These are phyloP conservation scores for Agrotis puta DNA, from an alignment of 2,888 invertebrate genomes.

Conservation along the genomic window DNA sequence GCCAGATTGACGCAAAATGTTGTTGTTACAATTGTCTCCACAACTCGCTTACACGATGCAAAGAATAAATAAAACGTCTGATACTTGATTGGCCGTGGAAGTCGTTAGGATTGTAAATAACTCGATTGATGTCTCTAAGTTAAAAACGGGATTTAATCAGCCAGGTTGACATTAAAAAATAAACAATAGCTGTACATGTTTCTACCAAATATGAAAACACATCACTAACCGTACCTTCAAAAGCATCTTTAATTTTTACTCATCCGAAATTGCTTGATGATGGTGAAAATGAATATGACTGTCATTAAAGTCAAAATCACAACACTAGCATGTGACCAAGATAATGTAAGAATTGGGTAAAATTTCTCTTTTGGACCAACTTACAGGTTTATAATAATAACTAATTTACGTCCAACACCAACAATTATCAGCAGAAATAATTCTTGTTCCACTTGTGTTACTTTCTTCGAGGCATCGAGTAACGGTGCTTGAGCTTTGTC, in stretches of 20 bases:
- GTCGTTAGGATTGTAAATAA: not conserved
- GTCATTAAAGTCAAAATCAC: not conserved
- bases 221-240: too few relatives aligned
- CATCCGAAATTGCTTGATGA: not conserved
- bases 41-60: slow-evolving; percentile 28
- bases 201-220: too few relatives aligned
- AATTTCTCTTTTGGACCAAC: slow-evolving; percentile 50
- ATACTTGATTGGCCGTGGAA: not conserved
- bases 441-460: slow-evolving; percentile 85
- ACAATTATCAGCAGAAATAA: slow-evolving; percentile 83
- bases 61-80: slow-evolving; percentile 6
- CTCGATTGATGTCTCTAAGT: not conserved
- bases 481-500: slow-evolving; percentile 85
- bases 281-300: not conserved
- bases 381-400: slow-evolving; percentile 64
- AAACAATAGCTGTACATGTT: too few relatives aligned
- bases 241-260: not conserved
- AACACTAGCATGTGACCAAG: not conserved
- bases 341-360: not conserved
- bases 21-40: slow-evolving; percentile 17
- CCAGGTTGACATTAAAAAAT: not conserved
- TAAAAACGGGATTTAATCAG: slow-evolving; percentile 11
- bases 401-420: slow-evolving; percentile 75
- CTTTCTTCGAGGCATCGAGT: slow-evolving; percentile 80
- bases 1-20: slow-evolving; percentile 25